Base-by-base conservation (phyloP, 2,113 vertebrate genomes). In the Oncorhynchus gorbuscha region DNA sequence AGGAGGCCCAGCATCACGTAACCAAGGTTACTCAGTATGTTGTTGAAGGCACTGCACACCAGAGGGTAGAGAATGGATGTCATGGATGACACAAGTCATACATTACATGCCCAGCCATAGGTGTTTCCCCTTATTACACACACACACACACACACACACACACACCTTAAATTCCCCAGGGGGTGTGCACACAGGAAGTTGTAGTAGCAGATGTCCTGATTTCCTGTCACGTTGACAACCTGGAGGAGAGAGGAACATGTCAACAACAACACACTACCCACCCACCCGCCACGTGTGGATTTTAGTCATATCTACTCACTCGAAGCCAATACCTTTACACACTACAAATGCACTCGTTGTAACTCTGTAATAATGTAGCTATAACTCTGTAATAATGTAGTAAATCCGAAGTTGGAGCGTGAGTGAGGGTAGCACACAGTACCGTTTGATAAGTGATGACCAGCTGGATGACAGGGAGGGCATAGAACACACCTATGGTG, bases 391-490 rank as follows among this genome's bases (percentile, higher is more conserved):
- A 28, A 28, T 28, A 45, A 45, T 45, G 39, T 45, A 45, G 39
- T 45, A 9, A 45, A 45, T 11, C 9, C 8, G 1, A 3, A 16
- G 32, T 16, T 14, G 5, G 22, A n/a, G 22, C 30, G 70, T 71
- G 22, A 51, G 20, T 61, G 20, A 51, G 62, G 45, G 9, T 8
- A 6, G 12, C 22, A 32, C 12, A 55, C 18, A 32, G 76, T 91
- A 99, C 98, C 77, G 96, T 99, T 91, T 99, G 98, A 90, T 99
- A 99, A 71, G 97, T 99, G 90, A 99, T 99, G 86, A 99, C 98
- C 48, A 99, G 94, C 93, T 99, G 98, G 79, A 99, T 76, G 82
- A 99, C 98, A 0, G 98, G 97, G 70, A 99, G 93, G 2, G 97
- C 97, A 0, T 99, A 99, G 88, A 99, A 99, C 72, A 99, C 97